phyloP scores from a whole-genome alignment of 1,140 invertebrate genomes.

The Acyrthosiphon pisum region DNA sequence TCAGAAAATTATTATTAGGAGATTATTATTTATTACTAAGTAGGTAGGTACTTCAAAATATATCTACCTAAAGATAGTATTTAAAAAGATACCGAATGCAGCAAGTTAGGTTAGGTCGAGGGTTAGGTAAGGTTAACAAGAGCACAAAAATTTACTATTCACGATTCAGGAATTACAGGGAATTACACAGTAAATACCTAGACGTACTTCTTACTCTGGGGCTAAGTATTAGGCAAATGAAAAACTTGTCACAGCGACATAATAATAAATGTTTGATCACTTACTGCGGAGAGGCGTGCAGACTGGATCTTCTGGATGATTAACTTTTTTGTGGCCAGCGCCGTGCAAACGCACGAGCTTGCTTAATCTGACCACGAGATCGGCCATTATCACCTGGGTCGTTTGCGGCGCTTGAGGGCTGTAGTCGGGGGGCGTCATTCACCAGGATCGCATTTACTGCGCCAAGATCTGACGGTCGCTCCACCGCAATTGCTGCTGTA shows the following conservation, averaged over 20 bases:
- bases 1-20: too few relatives aligned
- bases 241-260: background rate
- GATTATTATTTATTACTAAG: too few relatives aligned
- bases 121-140: background rate
- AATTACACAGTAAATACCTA: background rate
- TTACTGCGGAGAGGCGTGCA: conserved; percentile 37
- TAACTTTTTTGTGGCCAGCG: conserved; percentile 32
- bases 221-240: background rate
- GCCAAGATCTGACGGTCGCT: conserved; percentile 48
- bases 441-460: conserved; percentile 48
- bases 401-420: conserved; percentile 40
- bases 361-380: conserved; percentile 38
- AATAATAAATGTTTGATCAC: background rate
- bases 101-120: background rate
- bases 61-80: too few relatives aligned
- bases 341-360: background rate
- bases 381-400: conserved; percentile 54
- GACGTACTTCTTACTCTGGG: too few relatives aligned
- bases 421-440: conserved; percentile 46
- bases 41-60: too few relatives aligned
- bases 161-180: too few relatives aligned
- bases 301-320: conserved; percentile 19
- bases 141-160: background rate
- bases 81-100: too few relatives aligned
- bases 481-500: conserved; percentile 35